Conservation (phyloP, 2,888 invertebrate species). For the Microplitis manilae region DNA sequence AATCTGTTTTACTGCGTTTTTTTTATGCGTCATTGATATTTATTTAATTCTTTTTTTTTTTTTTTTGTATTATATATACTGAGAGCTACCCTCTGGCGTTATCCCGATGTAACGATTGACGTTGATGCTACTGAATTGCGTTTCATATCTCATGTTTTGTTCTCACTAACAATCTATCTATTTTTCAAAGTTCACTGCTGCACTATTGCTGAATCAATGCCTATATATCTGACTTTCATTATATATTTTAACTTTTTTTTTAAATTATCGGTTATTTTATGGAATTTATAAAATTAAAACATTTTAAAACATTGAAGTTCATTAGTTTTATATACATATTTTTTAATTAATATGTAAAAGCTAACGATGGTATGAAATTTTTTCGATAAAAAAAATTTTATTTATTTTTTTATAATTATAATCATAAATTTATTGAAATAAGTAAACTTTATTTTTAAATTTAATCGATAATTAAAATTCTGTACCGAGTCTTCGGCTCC, state of each 20-base stretch:
- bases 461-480: background rate
- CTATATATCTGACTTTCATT: no score
- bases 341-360: background rate
- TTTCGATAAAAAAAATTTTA: constrained; percentile 27
- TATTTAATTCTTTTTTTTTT: constrained; percentile 1
- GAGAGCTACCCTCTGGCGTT: constrained; percentile 17
- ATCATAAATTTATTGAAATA: no score
- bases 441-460: no score
- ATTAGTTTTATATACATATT: background rate
- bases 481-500: constrained; percentile 46
- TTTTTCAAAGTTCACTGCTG: background rate
- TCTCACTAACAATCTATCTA: constrained; percentile 19
- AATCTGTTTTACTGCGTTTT: constrained; percentile 17
- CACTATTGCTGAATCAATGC: background rate
- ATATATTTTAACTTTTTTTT: constrained; percentile 3
- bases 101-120: constrained; percentile 7
- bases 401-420: no score
- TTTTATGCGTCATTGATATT: constrained; percentile 10
- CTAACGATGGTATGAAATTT: background rate
- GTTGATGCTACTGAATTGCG: background rate
- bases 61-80: background rate
- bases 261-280: background rate
- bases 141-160: constrained; percentile 13
- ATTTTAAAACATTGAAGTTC: background rate
- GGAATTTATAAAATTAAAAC: background rate